phyloP scores from a whole-genome alignment of 2,888 invertebrate species.

The Cartodere bifasciata region DNA sequence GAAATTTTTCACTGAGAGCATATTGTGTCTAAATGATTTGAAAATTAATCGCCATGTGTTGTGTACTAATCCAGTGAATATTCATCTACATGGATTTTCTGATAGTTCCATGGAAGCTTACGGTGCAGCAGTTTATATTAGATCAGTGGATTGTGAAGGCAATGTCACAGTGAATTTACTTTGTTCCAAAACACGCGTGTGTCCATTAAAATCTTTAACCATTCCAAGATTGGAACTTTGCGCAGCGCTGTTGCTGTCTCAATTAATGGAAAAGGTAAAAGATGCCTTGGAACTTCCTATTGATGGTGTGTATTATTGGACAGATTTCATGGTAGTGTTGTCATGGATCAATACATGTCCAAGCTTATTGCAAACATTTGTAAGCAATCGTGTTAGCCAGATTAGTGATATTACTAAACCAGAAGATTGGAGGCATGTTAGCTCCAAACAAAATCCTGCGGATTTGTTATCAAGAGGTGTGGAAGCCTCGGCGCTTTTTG shows the following conservation, averaged over 20 bases:
- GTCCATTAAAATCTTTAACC: constrained; percentile 8
- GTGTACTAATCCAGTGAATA: constrained; percentile 2
- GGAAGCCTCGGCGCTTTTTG: neutral
- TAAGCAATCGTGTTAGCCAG: constrained; percentile 4
- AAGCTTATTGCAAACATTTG: constrained; percentile 2
- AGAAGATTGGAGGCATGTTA: neutral
- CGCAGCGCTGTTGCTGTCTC: constrained; percentile 6
- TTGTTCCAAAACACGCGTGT: constrained; percentile 12
- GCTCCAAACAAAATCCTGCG: neutral
- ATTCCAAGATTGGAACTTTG: too few species aligned
- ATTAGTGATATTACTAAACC: neutral
- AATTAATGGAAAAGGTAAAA: neutral
- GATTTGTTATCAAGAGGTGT: too few species aligned
- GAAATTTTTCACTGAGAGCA: constrained; percentile 8
- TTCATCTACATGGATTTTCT: constrained; percentile 15
- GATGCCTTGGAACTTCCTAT: neutral
- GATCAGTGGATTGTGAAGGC: constrained; percentile 1
- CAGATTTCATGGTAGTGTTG: constrained; percentile 11
- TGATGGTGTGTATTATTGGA: constrained; percentile 4
- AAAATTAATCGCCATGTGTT: constrained; percentile 8
- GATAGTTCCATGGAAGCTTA: constrained; percentile 15
- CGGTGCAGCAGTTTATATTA: constrained; percentile 13
- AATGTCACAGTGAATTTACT: constrained; percentile 2
- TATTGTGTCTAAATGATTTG: constrained; percentile 6
- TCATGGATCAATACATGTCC: constrained; percentile 8